Evolutionary conservation across 2,888 invertebrate species (phyloP), one percentile per base, ranked within the genome.

Genomic region (Eupsilia transversa): DNA sequence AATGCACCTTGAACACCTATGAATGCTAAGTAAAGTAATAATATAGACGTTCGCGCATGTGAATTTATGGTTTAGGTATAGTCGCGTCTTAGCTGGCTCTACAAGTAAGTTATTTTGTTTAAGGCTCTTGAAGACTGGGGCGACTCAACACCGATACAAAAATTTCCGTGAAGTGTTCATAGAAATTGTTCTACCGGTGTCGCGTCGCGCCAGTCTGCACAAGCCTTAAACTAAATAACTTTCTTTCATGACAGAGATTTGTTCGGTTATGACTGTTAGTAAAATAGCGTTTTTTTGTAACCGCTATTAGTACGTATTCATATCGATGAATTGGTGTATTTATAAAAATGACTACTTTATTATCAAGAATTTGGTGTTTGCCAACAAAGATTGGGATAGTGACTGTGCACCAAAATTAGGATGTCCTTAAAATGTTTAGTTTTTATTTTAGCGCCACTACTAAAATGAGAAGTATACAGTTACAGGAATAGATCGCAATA

Each of bases 1-100:
- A 75, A 82, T 82, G 76, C 69, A 80, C 81, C 80, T 84, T 86
- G 84, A 82, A 76, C 67, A 77, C 61, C 71, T 80, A 75, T 72
- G 72, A 77, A 74, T 73, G 71, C 75, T 74, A 63, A 72, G 72
- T 63, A 64, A 74, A 78, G 77, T 78, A 73, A 74, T 83, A 73
- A 72, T 43, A 35, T 67, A 70, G 57, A 65, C 12, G 49, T 57
- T 75, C 20, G 52, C 73, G 80, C 66, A 61, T 74, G 49, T 54
- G 54, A 68, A 68, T 79, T 77, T 65, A 72, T 77, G 63, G 56
- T 74, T 72, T 35, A 74, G 54, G 72, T 71, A 67, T n/a, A 79
- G 71, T 23, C 41, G 52, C 49, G 65, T 41, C 66, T 61, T 60
- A 60, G 33, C 43, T 57, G 27, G 46, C 33, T 74, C 56, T 56